These are phyloP conservation scores for Lasiommata megera DNA, from an alignment of 2,888 invertebrate genomes.

Conservation along the genomic window DNA sequence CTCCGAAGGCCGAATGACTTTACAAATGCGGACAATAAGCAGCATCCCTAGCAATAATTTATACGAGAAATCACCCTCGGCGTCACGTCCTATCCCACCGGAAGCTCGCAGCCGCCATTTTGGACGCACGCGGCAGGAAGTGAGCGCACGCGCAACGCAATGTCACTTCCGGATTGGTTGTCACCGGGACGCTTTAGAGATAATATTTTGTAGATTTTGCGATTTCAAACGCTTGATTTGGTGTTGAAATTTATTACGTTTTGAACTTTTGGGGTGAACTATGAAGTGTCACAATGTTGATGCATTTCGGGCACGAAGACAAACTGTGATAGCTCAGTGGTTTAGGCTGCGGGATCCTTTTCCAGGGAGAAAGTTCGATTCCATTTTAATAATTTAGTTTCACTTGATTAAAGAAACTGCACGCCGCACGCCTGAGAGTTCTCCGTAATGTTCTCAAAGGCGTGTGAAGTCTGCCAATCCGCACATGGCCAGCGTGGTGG, in stretches of 20 bases:
- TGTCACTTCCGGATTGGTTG: slow-evolving; percentile 65
- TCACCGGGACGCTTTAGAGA: slow-evolving; percentile 63
- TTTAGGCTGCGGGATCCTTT: no score
- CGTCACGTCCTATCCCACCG: slow-evolving; percentile 56
- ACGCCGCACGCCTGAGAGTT: no score
- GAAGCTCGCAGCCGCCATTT: slow-evolving; percentile 77
- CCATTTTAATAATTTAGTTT: no score
- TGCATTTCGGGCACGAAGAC: not conserved
- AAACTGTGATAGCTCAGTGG: no score
- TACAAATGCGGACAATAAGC: slow-evolving; percentile 57
- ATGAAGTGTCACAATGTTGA: slow-evolving; percentile 8
- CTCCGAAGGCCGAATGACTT: slow-evolving; percentile 45
- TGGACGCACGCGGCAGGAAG: slow-evolving; percentile 77
- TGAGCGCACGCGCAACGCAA: slow-evolving; percentile 71
- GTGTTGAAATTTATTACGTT: slow-evolving; percentile 39
- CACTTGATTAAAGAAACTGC: no score
- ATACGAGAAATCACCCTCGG: slow-evolving; percentile 60
- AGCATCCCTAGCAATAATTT: slow-evolving; percentile 71
- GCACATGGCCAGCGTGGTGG: no score
- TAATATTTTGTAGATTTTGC: slow-evolving; percentile 59
- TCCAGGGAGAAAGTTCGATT: no score
- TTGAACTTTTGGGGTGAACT: slow-evolving; percentile 20
- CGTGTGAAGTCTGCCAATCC: no score
- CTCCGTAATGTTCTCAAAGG: no score
- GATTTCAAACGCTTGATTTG: slow-evolving; percentile 36